Percentiles rank a stretch among this genome's conserved stretches.
These are phyloP conservation scores for Malachius bipustulatus DNA, from an alignment of 2,888 invertebrate genomes.

Conservation along the genomic window DNA sequence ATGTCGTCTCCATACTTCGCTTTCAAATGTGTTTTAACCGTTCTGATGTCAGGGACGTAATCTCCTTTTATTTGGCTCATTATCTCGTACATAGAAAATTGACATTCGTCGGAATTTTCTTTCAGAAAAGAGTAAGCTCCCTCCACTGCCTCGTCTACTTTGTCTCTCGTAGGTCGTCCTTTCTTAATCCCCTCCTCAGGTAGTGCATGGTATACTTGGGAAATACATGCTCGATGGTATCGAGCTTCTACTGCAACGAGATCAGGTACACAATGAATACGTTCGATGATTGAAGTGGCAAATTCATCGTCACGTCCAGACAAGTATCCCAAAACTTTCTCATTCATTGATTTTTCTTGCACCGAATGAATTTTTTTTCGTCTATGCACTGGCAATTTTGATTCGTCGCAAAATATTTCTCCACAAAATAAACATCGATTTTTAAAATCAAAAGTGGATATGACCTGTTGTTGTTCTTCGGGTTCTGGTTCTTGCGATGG, in stretches of 20 bases:
- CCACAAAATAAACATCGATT: too few relatives aligned
- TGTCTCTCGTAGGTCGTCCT: conserved; percentile 7
- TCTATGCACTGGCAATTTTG: too few relatives aligned
- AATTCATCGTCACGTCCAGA: too few relatives aligned
- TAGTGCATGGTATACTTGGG: neutral
- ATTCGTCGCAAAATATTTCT: too few relatives aligned
- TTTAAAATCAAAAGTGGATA: too few relatives aligned
- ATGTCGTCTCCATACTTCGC: conserved; percentile 17
- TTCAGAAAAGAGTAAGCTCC: conserved; percentile 9
- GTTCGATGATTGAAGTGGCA: too few relatives aligned
- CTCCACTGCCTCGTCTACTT: conserved; percentile 15
- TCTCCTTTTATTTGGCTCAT: conserved; percentile 13
- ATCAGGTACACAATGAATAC: too few relatives aligned
- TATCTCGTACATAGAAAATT: conserved; percentile 12
- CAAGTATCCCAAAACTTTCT: too few relatives aligned
- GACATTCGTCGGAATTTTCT: conserved; percentile 14
- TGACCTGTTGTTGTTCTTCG: too few relatives aligned
- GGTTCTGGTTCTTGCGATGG: too few relatives aligned
- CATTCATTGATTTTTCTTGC: too few relatives aligned
- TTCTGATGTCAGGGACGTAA: conserved; percentile 13
- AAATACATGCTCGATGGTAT: conserved; percentile 11
- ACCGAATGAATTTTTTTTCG: too few relatives aligned
- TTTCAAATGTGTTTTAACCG: conserved; percentile 13
- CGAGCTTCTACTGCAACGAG: conserved; percentile 11
- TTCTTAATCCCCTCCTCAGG: conserved; percentile 8